Evolutionary conservation across 2,113 vertebrate genomes (phyloP), one percentile per base, ranked within the genome.

Genomic region (Actenoides hombroni): DNA sequence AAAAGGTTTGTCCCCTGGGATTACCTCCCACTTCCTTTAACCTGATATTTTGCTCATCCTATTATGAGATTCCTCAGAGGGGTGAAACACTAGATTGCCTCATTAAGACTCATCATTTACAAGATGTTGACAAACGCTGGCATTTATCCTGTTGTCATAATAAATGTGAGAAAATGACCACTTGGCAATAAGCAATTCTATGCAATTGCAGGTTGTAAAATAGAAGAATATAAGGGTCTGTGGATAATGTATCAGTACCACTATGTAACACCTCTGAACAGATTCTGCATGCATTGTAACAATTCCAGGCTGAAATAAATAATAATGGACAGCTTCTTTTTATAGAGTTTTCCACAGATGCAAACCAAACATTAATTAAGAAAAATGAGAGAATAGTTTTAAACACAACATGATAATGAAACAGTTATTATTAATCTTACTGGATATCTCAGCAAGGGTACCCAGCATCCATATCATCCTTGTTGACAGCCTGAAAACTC

Each of bases 41-140:
- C 97, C 97, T 97, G 97, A 94, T 98, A 98, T 97, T 98, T 98
- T 98, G 97, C 98, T 98, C 97, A 97, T 98, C 97, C 97, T 97
- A 97, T 97, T 97, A 97, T 88, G 95, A 97, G 93, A 97, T 98
- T 98, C 94, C 98, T 98, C 96, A 85, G 97, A 98, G 98, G 96
- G 97, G 97, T 94, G 95, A 98, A 98, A 98, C 93, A 97, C 96
- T 98, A 97, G 97, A 97, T 98, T 98, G 97, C 96, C 97, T 98
- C 97, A 98, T 98, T 98, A 98, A 98, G 98, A 93, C 97, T 98
- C 98, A 98, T 98, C 97, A 98, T 98, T 98, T 98, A 98, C 97
- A 98, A 98, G 98, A 98, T 98, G 97, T 98, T 98, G 98, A 98
- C 98, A 98, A 98, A 98, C 69, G 95, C 85, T 98, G 98, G 98